Percentiles rank a stretch among this genome's conserved stretches.
phyloP scores from a whole-genome alignment of 2,888 invertebrate species.

The Spodoptera exigua region DNA sequence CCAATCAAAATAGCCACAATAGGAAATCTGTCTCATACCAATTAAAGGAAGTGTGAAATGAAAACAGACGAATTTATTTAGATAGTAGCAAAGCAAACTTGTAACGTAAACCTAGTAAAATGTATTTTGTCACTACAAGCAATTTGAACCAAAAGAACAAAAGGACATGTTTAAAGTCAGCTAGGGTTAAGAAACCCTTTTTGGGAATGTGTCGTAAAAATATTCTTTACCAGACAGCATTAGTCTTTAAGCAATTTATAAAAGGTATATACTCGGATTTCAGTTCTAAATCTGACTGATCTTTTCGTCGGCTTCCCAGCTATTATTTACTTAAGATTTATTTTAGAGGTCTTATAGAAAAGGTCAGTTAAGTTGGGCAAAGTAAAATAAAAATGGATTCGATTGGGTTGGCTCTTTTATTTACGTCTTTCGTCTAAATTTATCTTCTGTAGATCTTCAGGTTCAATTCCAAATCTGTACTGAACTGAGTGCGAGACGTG shows the following conservation, averaged over 20 bases:
- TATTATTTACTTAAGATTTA: constrained; percentile 54
- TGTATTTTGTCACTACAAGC: too few species aligned
- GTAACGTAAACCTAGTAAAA: too few species aligned
- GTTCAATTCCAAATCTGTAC: too few species aligned
- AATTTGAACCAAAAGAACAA: too few species aligned
- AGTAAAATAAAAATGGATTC: constrained; percentile 31
- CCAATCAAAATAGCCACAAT: too few species aligned
- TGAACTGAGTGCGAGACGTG: too few species aligned
- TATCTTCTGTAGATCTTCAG: too few species aligned
- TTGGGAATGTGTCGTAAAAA: constrained; percentile 22
- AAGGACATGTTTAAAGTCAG: too few species aligned
- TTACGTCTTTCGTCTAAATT: too few species aligned
- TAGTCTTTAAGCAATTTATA: constrained; percentile 42
- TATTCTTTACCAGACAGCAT: constrained; percentile 5
- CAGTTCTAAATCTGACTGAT: constrained; percentile 47
- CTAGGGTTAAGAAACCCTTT: constrained; percentile 3
- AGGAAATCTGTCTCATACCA: too few species aligned
- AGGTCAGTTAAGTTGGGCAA: constrained; percentile 30
- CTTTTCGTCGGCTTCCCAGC: constrained; percentile 29
- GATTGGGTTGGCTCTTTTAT: constrained; percentile 19
- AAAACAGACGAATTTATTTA: background rate
- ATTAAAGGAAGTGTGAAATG: too few species aligned
- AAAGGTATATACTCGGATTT: constrained; percentile 44
- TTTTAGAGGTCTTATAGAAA: constrained; percentile 31
- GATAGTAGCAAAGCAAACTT: too few species aligned